Base-by-base conservation (phyloP, 2,113 vertebrate species). In the Ochotona curzoniae region DNA sequence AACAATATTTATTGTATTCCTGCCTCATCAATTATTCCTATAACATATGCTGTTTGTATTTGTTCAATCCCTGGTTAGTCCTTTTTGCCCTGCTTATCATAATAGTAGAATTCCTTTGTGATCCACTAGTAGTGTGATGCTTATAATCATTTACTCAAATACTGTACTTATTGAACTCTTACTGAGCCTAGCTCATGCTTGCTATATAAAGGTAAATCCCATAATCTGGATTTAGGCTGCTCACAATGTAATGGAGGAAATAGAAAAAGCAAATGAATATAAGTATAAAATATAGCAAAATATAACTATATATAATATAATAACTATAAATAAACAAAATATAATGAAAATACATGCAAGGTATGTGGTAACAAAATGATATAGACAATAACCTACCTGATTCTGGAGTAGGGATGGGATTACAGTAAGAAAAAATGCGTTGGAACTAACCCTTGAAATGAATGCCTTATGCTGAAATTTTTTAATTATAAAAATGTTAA, bases 1-100 rank as follows among this genome's bases (percentile, higher is more conserved):
- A 66, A 5, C 20, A 87, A 0, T 51, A 66, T 49, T 83, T 74
- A 30, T 51, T 76, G 64, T 75, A 21, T 74, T 35, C 78, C 32
- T 90, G 47, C 35, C 84, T 80, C 44, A 84, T 81, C 83, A 84
- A 1, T 30, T 38, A 57, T 74, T 64, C 90, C 87, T 93, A 12
- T 75, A 44, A 67, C 15, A 79, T 10, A 13, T 64, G 20, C 12
- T 63, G 20, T 63, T 38, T 93, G 26, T 54, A 71, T 84, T 76
- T 81, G 14, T 76, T 81, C 54, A 15, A 92, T 25, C 8, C 38
- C 18, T 85, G 15, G 15, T 25, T 71, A 78, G 18, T 13, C n/a
- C 44, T 67, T 32, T 93, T 44, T 10, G 61, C 2, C 26, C 18
- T 38, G 38, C 14, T 82, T 21, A 71, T 2, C 47, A 23, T 25